These are phyloP conservation scores for Glareola pratincola DNA, from an alignment of 2,113 vertebrate species.

Conservation along the genomic window DNA sequence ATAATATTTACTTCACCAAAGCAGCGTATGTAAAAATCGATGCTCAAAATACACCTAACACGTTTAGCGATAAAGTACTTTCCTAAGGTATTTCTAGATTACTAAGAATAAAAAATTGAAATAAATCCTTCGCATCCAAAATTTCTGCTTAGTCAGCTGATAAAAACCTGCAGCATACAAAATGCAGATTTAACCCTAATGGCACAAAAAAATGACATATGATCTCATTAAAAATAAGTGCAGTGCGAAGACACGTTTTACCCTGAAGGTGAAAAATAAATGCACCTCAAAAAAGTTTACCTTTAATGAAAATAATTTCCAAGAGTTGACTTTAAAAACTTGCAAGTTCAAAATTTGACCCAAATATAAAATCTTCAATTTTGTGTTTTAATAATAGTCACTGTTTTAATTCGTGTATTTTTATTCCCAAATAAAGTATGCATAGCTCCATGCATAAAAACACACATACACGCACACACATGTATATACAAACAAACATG, in stretches of 20 bases:
- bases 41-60: neutral
- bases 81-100: neutral
- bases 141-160: slow-evolving; percentile 4
- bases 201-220: neutral
- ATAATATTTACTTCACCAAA: slow-evolving; percentile 13
- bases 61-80: neutral
- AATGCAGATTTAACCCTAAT: neutral
- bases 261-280: neutral
- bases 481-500: neutral
- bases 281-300: neutral
- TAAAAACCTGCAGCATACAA: neutral
- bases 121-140: neutral
- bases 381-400: neutral
- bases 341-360: neutral
- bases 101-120: neutral
- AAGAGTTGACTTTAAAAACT: neutral
- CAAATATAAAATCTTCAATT: neutral
- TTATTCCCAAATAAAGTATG: neutral
- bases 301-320: neutral
- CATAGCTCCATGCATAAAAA: neutral
- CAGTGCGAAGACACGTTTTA: neutral
- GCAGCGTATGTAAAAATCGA: neutral
- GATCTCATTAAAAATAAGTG: neutral
- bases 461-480: neutral
- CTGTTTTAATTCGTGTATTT: neutral